Base-by-base conservation (phyloP, 2,113 vertebrate species). In the Callopanchax toddi region DNA sequence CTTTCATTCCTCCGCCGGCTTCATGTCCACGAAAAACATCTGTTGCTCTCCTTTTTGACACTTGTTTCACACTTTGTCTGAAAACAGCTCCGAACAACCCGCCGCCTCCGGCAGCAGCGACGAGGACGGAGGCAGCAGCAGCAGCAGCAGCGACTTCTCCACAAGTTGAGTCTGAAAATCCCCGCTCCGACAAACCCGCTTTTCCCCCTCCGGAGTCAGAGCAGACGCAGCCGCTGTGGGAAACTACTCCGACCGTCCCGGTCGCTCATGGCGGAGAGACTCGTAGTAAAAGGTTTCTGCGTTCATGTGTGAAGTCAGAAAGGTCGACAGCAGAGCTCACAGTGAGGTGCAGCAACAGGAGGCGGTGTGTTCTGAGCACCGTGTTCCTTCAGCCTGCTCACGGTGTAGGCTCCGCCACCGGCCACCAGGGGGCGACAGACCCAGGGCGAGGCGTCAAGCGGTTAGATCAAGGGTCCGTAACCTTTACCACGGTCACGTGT, bases 1-100 rank as follows among this genome's bases (percentile, higher is more conserved):
- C 72, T 81, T 79, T 92, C 92, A 93, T 93, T 86, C 87, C 84
- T 79, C 75, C 60, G 80, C 61, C 76, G 80, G 70, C 71, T 63
- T 57, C 76, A 76, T 79, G 37, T 66, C 84, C 72, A 50, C 83
- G 60, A 73, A 51, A 81, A 87, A 90, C 91, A 81, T 81, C 80
- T 86, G 86, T 83, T 84, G 76, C 83, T 79, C 78, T 69, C 73
- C 59, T 45, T 52, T 50, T 23, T 61, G 22, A 63, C 79, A 83
- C 78, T 79, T 86, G 79, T 67, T 77, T 76, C 69, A 62, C 74
- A 83, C 81, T 87, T 82, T 72, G 48, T 50, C 56, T 15, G 52
- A 62, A 57, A 43, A 18, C 49, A 45, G 48, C 65, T 56, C 65
- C n/a, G 49, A 37, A 17, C 51, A 36, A 39, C 51, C 46, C 46